Evolutionary conservation across 2,113 vertebrate genomes (phyloP).

Genomic region (Apeltes quadracus): DNA sequence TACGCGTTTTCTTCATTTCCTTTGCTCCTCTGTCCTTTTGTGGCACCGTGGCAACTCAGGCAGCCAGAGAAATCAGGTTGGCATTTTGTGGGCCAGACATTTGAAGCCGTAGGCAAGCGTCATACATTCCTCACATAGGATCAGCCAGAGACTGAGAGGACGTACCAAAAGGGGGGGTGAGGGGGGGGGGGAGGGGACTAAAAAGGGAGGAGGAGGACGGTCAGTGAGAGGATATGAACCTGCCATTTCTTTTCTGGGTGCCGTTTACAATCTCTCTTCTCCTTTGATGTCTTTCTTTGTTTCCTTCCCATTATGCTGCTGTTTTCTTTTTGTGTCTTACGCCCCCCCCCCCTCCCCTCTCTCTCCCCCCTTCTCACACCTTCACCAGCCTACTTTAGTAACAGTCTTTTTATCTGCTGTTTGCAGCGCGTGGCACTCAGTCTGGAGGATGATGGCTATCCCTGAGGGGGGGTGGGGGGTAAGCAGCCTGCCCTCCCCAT

Average conservation of each 20-base stretch:
- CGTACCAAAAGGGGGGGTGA: too few species aligned
- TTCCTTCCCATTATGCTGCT: not conserved
- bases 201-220: conserved; percentile 26
- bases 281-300: conserved; percentile 3
- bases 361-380: conserved; percentile 4
- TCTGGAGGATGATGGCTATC: conserved; percentile 95
- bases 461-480: conserved; percentile 81
- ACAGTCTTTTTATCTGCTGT: conserved; percentile 81
- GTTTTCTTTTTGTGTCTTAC: conserved; percentile 5
- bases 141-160: conserved; percentile 33
- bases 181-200: not conserved
- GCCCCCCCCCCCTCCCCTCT: conserved; percentile 16
- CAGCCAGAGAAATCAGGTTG: conserved; percentile 48
- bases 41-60: conserved; percentile 35
- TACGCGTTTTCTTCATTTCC: conserved; percentile 24
- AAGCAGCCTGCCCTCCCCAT: conserved; percentile 35
- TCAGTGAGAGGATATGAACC: conserved; percentile 21
- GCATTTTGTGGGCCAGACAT: conserved; percentile 55
- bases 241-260: conserved; percentile 8
- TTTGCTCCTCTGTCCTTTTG: not conserved
- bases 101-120: conserved; percentile 48
- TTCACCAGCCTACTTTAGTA: conserved; percentile 62
- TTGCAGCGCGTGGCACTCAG: conserved; percentile 95
- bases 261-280: conserved; percentile 6
- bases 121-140: conserved; percentile 34